Evolutionary conservation across 2,797 vertebrate genomes (phyloP).

Genomic region (Hipposideros larvatus): DNA sequence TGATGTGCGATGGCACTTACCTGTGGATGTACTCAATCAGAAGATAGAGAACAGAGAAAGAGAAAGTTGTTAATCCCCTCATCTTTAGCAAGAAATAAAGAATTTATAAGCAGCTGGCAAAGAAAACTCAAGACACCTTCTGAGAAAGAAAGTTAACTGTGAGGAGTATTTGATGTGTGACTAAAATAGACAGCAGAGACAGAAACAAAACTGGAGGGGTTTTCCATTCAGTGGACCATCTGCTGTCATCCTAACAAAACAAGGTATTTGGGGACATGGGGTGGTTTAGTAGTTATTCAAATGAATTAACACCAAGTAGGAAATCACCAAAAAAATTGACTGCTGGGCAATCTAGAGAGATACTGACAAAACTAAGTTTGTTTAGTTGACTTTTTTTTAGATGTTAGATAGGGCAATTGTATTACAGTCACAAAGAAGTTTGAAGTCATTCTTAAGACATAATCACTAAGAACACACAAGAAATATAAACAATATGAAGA

Average conservation of each 20-base stretch:
- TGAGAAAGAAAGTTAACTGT: constrained; percentile 26
- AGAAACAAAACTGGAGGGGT: constrained; percentile 5
- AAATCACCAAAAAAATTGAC: not conserved
- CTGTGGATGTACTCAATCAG: not conserved
- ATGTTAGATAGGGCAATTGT: not conserved
- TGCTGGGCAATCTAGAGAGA: not conserved
- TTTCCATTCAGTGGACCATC: not conserved
- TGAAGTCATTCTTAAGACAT: not conserved
- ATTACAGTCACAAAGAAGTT: not conserved
- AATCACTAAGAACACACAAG: not conserved
- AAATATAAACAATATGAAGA: not conserved
- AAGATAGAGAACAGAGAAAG: constrained; percentile 33
- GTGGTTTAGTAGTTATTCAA: constrained; percentile 46
- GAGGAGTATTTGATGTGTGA: not conserved
- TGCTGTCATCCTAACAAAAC: constrained; percentile 6
- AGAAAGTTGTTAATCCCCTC: not conserved
- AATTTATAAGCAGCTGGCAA: constrained; percentile 59
- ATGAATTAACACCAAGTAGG: not conserved
- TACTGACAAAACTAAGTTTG: not conserved
- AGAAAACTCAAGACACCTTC: constrained; percentile 27
- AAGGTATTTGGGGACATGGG: not conserved
- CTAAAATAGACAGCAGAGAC: not conserved
- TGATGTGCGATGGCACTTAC: not conserved
- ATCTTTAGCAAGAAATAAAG: constrained; percentile 54
- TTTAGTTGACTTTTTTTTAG: not conserved